Evolutionary conservation across 2,797 vertebrate species (phyloP).

Genomic region (Gymnodraco acuticeps): DNA sequence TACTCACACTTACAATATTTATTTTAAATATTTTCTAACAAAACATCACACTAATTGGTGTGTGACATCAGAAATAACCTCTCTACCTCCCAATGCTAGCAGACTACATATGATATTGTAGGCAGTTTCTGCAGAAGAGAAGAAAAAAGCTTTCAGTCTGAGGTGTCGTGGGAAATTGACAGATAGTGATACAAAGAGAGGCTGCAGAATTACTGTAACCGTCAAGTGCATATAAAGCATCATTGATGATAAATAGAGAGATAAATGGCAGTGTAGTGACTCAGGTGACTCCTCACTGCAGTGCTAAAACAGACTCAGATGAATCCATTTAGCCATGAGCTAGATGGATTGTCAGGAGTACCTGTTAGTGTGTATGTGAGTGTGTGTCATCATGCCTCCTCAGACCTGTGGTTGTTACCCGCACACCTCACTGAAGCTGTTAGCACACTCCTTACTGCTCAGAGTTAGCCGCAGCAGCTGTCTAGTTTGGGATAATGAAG

Average conservation of each 20-base stretch:
- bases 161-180: constrained; percentile 24
- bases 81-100: not conserved
- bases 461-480: constrained; percentile 27
- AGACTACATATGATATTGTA: not conserved
- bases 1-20: constrained; percentile 7
- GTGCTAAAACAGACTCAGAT: constrained; percentile 32
- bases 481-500: constrained; percentile 28
- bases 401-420: constrained; percentile 5
- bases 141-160: constrained; percentile 6
- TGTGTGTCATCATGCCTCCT: constrained; percentile 2
- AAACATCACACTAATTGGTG: constrained; percentile 21
- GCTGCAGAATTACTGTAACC: constrained; percentile 12
- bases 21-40: constrained; percentile 3
- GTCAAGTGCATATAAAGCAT: constrained; percentile 11
- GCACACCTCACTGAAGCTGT: constrained; percentile 7
- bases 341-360: not conserved
- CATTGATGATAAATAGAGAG: not conserved
- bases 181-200: constrained; percentile 15
- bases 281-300: constrained; percentile 33
- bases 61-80: constrained; percentile 30
- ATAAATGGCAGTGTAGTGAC: not conserved
- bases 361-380: not conserved
- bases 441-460: not conserved
- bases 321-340: constrained; percentile 7
- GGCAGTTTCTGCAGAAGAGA: constrained; percentile 5